phyloP scores from a whole-genome alignment of 2,888 invertebrate species.

The Tridacna gigas region DNA sequence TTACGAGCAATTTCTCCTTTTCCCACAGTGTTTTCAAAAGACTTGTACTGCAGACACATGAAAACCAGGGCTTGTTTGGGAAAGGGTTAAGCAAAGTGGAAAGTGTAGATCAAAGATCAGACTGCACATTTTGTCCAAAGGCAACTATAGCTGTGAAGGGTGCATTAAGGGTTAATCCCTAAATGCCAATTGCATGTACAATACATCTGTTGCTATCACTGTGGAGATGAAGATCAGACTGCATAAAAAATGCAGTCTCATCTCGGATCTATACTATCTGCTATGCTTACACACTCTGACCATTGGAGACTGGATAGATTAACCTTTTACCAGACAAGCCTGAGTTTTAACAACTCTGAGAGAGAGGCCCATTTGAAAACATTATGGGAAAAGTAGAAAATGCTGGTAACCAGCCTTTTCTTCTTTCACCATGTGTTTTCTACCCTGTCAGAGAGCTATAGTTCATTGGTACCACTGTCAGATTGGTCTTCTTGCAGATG shows the following conservation, averaged over 20 bases:
- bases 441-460: background rate
- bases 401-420: background rate
- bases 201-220: no score
- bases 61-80: no score
- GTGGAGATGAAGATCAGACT: background rate
- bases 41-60: no score
- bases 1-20: background rate
- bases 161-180: no score
- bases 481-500: background rate
- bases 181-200: no score
- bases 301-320: no score
- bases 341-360: background rate
- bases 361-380: background rate
- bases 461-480: background rate
- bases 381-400: background rate
- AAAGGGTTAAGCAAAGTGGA: no score
- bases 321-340: background rate
- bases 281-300: no score
- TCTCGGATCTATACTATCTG: background rate
- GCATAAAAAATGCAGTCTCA: background rate
- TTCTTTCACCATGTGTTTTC: background rate
- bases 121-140: no score
- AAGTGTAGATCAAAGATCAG: no score
- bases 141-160: no score
- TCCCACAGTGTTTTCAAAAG: background rate